Base-by-base conservation (phyloP, 2,797 vertebrate genomes). In the Ptychadena robeensis region DNA sequence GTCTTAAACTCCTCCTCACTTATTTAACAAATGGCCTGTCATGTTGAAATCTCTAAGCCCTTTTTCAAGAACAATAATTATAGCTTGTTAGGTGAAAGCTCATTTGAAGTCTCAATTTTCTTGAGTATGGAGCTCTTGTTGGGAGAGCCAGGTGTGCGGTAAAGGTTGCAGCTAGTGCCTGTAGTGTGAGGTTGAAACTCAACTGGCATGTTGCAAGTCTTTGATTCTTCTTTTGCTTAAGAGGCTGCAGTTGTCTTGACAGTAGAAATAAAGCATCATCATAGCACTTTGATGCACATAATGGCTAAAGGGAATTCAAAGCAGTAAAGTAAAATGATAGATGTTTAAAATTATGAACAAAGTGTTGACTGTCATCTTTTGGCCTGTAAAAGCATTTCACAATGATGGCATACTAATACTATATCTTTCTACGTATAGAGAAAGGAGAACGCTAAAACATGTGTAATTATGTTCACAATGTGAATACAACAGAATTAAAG, bases 21-120 rank as follows among this genome's bases (percentile, higher is more conserved):
- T 92, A 94, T 95, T 94, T 90, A 92, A 88, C 87, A 91, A 93
- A 94, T 92, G 91, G 89, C 88, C 86, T 48, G 73, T 91, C 89
- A 86, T 87, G 90, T 74, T 87, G 88, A 91, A 94, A 85, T 80
- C 93, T 92, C 88, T 90, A 85, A 92, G 94, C 93, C 81, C 71
- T 73, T 86, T 87, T 87, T 89, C 93, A 91, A 95, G 95, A 94
- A 94, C 91, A 93, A 92, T 97, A 98, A 98, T 98, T 98, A 95
- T 92, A 91, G 91, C 88, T 92, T 93, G 89, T 94, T 93, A 92
- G 87, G 87, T 85, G 85, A 91, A 94, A 95, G 93, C 95, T 96
- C 94, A 92, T 97, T 97, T 98, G 95, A 98, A 96, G 95, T 96
- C 94, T 94, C 92, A 94, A 96, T 95, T 95, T 95, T 95, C 93